Percentiles rank a stretch among this genome's conserved stretches.
These are phyloP conservation scores for Sclerurus mexicanus DNA, from an alignment of 2,113 vertebrate species.

Conservation along the genomic window DNA sequence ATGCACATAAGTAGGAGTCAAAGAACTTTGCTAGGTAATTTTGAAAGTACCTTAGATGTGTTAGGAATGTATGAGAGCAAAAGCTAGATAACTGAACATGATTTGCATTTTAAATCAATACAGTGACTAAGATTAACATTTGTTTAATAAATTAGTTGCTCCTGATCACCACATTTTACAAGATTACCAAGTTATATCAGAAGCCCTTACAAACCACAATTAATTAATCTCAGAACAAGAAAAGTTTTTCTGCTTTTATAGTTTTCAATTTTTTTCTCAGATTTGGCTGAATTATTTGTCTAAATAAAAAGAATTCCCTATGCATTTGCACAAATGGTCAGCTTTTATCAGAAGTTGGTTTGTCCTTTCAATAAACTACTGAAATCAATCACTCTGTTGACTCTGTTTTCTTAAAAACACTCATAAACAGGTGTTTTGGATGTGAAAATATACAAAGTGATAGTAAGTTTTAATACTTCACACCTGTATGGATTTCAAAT, in stretches of 20 bases:
- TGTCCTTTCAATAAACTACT: conserved; percentile 37
- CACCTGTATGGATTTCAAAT: background rate
- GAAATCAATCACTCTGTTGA: background rate
- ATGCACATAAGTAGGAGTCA: background rate
- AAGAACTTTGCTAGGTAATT: background rate
- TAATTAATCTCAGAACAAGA: background rate
- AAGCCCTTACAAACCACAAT: background rate
- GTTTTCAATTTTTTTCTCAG: background rate
- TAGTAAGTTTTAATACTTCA: background rate
- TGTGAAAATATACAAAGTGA: background rate
- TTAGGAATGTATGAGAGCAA: background rate
- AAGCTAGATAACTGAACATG: background rate
- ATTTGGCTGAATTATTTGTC: background rate
- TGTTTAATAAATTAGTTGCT: background rate
- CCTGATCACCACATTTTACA: background rate
- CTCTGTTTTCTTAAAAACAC: background rate
- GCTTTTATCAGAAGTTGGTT: conserved; percentile 22
- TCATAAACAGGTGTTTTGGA: background rate
- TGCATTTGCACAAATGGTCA: background rate
- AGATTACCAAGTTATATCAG: background rate
- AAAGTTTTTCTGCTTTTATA: background rate
- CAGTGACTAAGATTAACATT: background rate
- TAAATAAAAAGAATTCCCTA: background rate
- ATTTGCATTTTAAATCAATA: background rate
- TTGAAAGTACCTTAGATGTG: background rate